These are phyloP conservation scores for Allolobophora icterica DNA, from an alignment of 2,888 invertebrate genomes.

Conservation along the genomic window DNA sequence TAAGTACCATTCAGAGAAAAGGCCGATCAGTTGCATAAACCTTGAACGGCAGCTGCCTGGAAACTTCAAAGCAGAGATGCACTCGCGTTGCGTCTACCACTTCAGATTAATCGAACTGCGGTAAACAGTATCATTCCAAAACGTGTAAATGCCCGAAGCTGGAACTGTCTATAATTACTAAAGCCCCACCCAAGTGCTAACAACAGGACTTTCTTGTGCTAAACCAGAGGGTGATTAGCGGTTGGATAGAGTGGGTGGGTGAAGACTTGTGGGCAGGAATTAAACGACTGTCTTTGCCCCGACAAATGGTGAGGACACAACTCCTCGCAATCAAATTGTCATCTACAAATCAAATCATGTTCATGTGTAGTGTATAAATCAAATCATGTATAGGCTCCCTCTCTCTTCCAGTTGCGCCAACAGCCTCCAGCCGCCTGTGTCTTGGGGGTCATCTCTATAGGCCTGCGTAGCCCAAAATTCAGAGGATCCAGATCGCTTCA, in stretches of 20 bases:
- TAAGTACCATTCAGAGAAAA: not conserved
- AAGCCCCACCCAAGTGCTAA: not conserved
- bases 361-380: no score
- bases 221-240: not conserved
- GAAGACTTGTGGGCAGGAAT: not conserved
- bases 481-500: no score
- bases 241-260: not conserved
- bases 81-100: not conserved
- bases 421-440: no score
- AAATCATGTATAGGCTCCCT: not conserved
- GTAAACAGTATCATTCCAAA: not conserved
- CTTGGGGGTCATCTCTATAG: no score
- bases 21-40: not conserved
- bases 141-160: not conserved
- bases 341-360: no score
- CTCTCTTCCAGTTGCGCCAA: not conserved
- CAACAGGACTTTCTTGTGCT: not conserved
- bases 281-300: not conserved
- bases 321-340: not conserved
- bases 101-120: not conserved
- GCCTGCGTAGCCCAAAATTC: no score
- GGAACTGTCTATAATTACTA: not conserved
- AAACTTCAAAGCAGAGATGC: not conserved
- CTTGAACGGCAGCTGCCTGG: not conserved
- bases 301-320: not conserved